These are phyloP conservation scores for Solenopsis fugax DNA, from an alignment of 1,140 invertebrate genomes.

Conservation along the genomic window DNA sequence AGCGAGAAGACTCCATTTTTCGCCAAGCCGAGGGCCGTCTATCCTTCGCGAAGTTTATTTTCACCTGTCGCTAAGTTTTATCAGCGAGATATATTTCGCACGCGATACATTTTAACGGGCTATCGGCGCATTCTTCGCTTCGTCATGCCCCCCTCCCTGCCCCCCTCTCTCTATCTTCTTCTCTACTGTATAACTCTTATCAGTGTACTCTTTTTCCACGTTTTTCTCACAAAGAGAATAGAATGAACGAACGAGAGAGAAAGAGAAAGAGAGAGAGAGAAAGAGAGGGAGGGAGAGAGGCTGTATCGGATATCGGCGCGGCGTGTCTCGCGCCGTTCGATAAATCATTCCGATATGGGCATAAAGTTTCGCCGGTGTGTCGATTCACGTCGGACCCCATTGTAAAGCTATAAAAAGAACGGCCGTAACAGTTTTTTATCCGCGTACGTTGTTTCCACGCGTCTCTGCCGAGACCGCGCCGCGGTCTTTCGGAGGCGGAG, in stretches of 20 bases:
- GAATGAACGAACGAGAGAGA: neutral
- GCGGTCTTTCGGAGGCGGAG: slow-evolving; percentile 27
- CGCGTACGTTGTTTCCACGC: slow-evolving; percentile 20
- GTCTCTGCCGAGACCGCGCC: slow-evolving; percentile 11
- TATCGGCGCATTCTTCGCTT: slow-evolving; percentile 48
- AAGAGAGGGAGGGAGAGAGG: neutral
- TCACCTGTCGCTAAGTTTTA: slow-evolving; percentile 61
- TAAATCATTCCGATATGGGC: slow-evolving; percentile 67
- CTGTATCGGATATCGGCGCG: slow-evolving; percentile 61
- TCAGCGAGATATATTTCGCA: slow-evolving; percentile 49
- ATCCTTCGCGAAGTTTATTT: slow-evolving; percentile 56
- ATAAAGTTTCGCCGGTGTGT: slow-evolving; percentile 61
- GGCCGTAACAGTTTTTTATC: slow-evolving; percentile 47
- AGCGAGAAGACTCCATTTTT: slow-evolving; percentile 55
- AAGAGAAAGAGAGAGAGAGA: neutral
- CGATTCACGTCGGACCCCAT: slow-evolving; percentile 48
- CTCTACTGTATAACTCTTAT: slow-evolving; percentile 37
- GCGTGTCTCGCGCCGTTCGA: slow-evolving; percentile 38
- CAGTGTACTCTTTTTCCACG: slow-evolving; percentile 40
- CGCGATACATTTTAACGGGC: slow-evolving; percentile 59
- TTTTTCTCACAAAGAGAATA: slow-evolving; percentile 50
- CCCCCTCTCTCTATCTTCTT: neutral
- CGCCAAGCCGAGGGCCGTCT: slow-evolving; percentile 39
- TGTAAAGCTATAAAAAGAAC: slow-evolving; percentile 51
- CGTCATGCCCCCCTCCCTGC: slow-evolving; percentile 11